Percentiles rank a stretch among this genome's conserved stretches.
phyloP scores from a whole-genome alignment of 2,113 vertebrate species.

The Chrysochloris asiatica region DNA sequence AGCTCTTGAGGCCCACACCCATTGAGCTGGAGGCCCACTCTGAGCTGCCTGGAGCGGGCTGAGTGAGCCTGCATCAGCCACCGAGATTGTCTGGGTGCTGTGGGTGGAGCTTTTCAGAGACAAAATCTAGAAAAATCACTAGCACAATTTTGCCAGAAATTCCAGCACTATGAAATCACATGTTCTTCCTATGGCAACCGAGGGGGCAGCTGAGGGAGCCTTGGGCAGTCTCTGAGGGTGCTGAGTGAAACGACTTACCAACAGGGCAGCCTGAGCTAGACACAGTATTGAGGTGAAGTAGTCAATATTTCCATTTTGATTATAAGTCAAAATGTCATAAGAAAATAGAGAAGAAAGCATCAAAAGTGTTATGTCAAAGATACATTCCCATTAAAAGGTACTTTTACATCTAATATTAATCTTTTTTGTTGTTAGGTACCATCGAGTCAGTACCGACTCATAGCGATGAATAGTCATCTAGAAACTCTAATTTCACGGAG shows the following conservation, averaged over 20 bases:
- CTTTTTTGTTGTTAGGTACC: too few relatives aligned
- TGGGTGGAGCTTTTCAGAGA: neutral
- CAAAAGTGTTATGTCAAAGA: slow-evolving; percentile 55
- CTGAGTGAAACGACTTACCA: neutral
- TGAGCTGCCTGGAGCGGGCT: neutral
- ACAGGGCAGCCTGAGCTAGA: neutral
- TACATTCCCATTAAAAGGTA: neutral
- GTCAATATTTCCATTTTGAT: neutral
- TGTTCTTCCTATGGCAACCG: neutral
- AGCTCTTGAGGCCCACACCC: too few relatives aligned
- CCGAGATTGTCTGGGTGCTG: neutral
- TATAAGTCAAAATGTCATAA: neutral
- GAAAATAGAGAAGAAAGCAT: slow-evolving; percentile 29
- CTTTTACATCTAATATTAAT: too few relatives aligned
- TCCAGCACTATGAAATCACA: neutral
- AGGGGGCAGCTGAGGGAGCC: too few relatives aligned
- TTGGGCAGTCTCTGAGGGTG: neutral
- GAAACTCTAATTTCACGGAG: slow-evolving; percentile 50
- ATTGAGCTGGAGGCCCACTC: neutral
- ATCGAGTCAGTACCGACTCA: too few relatives aligned
- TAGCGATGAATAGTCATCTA: slow-evolving; percentile 37
- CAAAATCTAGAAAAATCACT: neutral
- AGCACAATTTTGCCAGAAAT: neutral
- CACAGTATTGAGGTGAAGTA: neutral
- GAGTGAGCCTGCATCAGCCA: neutral